phyloP scores from a whole-genome alignment of 1,140 invertebrate species.

The Pseudobourletiella spinata region DNA sequence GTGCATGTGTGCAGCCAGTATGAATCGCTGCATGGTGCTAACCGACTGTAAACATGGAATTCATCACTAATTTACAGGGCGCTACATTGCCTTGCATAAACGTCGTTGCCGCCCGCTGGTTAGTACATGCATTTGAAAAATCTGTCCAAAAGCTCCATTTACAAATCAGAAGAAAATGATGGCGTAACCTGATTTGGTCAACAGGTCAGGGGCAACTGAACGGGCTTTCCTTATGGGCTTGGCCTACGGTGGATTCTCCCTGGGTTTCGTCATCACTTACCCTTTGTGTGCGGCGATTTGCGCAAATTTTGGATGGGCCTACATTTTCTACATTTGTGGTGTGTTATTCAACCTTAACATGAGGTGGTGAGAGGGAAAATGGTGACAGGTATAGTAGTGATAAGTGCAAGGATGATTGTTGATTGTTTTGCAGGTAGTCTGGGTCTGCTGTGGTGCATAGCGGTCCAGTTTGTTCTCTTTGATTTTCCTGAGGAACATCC shows the following conservation, averaged over 20 bases:
- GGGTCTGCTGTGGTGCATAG: slow-evolving; percentile 43
- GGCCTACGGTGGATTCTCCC: slow-evolving; percentile 41
- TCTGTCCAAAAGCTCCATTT: not conserved
- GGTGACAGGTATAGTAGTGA: not conserved
- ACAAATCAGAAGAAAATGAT: not conserved
- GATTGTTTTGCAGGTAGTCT: slow-evolving; percentile 35
- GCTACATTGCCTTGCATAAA: slow-evolving; percentile 49
- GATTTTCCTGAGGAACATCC: slow-evolving; percentile 46
- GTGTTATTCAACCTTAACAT: too few species aligned
- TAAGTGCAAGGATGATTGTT: too few species aligned
- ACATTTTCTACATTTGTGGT: slow-evolving; percentile 42
- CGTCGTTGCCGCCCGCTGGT: slow-evolving; percentile 48
- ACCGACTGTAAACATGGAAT: too few species aligned
- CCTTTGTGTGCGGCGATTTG: slow-evolving; percentile 43
- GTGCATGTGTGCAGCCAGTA: not conserved
- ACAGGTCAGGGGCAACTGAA: slow-evolving; percentile 7
- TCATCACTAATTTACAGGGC: too few species aligned
- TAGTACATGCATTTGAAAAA: slow-evolving; percentile 20
- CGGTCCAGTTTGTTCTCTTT: slow-evolving; percentile 43
- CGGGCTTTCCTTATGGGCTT: slow-evolving; percentile 37
- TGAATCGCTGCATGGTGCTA: too few species aligned
- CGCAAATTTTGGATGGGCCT: slow-evolving; percentile 43
- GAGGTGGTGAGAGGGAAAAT: not conserved
- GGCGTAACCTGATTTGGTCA: not conserved
- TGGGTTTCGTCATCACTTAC: slow-evolving; percentile 42